These are phyloP conservation scores for Daphoenositta chrysoptera DNA, from an alignment of 2,113 vertebrate species.

Conservation along the genomic window DNA sequence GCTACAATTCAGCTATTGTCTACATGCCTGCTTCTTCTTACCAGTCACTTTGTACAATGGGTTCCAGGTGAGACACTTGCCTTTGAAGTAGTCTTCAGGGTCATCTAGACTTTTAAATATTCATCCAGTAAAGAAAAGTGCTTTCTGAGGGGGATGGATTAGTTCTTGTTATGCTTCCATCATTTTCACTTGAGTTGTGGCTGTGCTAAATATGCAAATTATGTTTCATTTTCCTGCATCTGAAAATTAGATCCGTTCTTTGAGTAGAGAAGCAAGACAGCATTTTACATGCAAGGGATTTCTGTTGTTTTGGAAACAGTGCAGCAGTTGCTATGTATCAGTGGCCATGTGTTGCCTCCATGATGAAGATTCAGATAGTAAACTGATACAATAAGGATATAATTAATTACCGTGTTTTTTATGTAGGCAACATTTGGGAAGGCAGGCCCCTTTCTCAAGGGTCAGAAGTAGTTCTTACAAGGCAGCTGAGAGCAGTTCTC, in stretches of 20 bases:
- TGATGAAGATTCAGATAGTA: background rate
- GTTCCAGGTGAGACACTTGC: constrained; percentile 85
- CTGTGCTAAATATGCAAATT: background rate
- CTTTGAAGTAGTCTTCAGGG: background rate
- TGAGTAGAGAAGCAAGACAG: background rate
- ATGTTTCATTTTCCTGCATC: background rate
- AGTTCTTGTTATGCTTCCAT: background rate
- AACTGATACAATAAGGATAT: background rate
- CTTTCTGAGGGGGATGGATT: background rate
- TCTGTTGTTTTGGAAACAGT: background rate
- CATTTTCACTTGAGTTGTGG: background rate
- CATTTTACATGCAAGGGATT: background rate
- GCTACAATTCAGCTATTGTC: constrained; percentile 96
- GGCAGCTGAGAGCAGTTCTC: background rate
- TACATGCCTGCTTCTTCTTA: constrained; percentile 96
- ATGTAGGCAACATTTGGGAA: background rate
- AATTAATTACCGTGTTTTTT: background rate
- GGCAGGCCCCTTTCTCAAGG: background rate
- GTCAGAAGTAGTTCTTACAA: background rate
- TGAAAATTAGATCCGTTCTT: background rate
- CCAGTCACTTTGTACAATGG: constrained; percentile 93
- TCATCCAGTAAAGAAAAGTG: background rate
- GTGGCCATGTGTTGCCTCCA: background rate
- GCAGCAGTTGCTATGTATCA: background rate
- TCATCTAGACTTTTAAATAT: background rate